phyloP scores from a whole-genome alignment of 2,888 invertebrate species.

The Eristalis intricaria region DNA sequence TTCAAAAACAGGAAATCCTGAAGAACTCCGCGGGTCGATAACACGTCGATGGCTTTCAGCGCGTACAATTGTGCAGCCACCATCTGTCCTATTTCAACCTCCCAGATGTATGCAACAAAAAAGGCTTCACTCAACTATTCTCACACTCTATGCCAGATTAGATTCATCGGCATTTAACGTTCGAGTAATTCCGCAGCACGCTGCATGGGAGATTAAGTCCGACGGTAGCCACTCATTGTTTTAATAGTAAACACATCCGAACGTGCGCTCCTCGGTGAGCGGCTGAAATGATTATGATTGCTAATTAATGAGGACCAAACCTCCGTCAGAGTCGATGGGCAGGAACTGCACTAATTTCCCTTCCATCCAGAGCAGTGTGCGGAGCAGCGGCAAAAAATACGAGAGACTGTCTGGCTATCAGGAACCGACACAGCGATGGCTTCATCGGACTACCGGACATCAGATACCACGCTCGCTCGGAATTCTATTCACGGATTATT shows the following conservation, averaged over 20 bases:
- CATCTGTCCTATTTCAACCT: not conserved
- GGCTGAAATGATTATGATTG: conserved; percentile 44
- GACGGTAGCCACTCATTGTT: conserved; percentile 14
- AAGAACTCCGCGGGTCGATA: not conserved
- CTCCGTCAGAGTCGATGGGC: conserved; percentile 15
- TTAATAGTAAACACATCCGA: conserved; percentile 23
- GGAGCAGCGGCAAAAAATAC: not conserved
- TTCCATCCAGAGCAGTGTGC: not conserved
- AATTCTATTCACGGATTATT: conserved; percentile 47
- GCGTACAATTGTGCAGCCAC: not conserved
- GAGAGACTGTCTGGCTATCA: not conserved
- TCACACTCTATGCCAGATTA: not conserved
- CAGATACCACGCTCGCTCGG: conserved; percentile 7
- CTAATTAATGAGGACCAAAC: conserved; percentile 35
- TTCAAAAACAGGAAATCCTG: too few relatives aligned
- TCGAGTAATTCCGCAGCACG: conserved; percentile 17
- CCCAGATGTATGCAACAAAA: not conserved
- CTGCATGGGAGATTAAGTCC: conserved; percentile 39
- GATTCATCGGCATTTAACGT: conserved; percentile 16
- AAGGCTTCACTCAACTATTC: not conserved
- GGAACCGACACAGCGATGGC: not conserved
- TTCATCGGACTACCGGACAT: conserved; percentile 10
- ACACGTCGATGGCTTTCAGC: not conserved
- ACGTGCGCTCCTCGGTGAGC: conserved; percentile 1
- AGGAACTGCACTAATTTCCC: conserved; percentile 30